A percentile compares a stretch with the other conserved stretches of the same genome.
Conservation (phyloP, 2,113 vertebrate species). For the Clupea harengus region DNA sequence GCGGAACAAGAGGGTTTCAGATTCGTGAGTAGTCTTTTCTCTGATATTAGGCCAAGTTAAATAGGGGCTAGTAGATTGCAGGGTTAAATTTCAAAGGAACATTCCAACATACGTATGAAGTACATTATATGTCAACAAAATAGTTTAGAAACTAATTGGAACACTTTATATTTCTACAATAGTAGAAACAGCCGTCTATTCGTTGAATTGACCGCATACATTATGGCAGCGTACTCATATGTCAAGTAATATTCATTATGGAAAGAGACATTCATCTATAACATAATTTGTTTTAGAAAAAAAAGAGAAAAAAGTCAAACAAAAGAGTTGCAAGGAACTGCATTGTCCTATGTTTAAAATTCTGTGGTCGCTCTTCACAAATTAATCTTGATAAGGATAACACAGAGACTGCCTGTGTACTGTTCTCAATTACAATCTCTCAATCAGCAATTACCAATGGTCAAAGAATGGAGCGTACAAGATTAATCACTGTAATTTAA, state of each 20-base stretch:
- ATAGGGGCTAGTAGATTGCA: no score
- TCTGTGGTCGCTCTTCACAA: background rate
- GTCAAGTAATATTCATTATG: background rate
- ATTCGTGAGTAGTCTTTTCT: background rate
- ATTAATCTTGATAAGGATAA: constrained; percentile 4
- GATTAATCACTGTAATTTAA: constrained; percentile 21
- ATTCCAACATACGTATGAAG: background rate
- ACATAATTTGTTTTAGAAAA: background rate
- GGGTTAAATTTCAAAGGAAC: background rate
- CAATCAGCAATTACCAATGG: constrained; percentile 19
- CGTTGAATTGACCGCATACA: background rate
- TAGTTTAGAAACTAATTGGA: background rate
- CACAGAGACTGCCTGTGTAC: background rate
- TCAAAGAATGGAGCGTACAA: background rate
- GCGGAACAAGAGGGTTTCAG: background rate
- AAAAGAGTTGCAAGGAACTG: background rate
- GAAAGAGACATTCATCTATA: background rate
- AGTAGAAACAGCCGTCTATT: background rate
- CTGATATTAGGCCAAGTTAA: no score
- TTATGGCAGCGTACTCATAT: background rate
- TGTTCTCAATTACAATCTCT: constrained; percentile 18
- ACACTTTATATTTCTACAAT: background rate
- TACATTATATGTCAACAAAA: background rate
- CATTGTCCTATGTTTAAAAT: background rate
- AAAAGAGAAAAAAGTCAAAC: background rate